These are phyloP conservation scores for Blera fallax DNA, from an alignment of 2,888 invertebrate species.

Conservation along the genomic window DNA sequence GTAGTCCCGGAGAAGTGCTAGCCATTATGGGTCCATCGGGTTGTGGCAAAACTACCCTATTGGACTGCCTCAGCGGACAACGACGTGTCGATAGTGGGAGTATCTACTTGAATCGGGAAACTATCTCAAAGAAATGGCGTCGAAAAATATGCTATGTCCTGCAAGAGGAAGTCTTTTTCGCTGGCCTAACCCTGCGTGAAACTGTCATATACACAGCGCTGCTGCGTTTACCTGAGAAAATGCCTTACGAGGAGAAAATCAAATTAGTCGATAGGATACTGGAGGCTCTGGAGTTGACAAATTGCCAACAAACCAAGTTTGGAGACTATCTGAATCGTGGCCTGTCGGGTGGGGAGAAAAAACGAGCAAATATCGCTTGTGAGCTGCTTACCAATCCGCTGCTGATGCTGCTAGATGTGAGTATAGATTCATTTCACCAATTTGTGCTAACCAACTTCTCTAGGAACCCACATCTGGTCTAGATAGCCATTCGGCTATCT, in stretches of 20 bases:
- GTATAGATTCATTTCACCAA: conserved; percentile 76
- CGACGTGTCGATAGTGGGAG: conserved; percentile 86
- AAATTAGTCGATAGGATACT: conserved; percentile 90
- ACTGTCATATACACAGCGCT: conserved; percentile 86
- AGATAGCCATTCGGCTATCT: conserved; percentile 90
- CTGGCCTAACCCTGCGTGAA: conserved; percentile 89
- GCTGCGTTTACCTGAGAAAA: conserved; percentile 86
- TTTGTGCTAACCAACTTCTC: background rate
- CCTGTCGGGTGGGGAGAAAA: conserved; percentile 92
- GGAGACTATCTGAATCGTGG: conserved; percentile 89
- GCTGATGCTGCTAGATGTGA: conserved; percentile 90
- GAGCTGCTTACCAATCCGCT: conserved; percentile 91
- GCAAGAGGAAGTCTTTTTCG: conserved; percentile 91
- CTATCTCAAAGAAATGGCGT: conserved; percentile 87
- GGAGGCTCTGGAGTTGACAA: conserved; percentile 87
- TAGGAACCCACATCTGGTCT: conserved; percentile 92
- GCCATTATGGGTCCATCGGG: conserved; percentile 93
- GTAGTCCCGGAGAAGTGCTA: conserved; percentile 88
- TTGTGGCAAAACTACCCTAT: conserved; percentile 89
- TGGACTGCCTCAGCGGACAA: conserved; percentile 89
- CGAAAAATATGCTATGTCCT: conserved; percentile 91
- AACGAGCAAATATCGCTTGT: conserved; percentile 91
- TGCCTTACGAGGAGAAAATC: conserved; percentile 88
- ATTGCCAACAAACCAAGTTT: conserved; percentile 90
- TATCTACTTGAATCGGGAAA: conserved; percentile 85